Evolutionary conservation across 2,888 invertebrate genomes (phyloP), one percentile per base, ranked within the genome.

Genomic region (Pandemis corylana): DNA sequence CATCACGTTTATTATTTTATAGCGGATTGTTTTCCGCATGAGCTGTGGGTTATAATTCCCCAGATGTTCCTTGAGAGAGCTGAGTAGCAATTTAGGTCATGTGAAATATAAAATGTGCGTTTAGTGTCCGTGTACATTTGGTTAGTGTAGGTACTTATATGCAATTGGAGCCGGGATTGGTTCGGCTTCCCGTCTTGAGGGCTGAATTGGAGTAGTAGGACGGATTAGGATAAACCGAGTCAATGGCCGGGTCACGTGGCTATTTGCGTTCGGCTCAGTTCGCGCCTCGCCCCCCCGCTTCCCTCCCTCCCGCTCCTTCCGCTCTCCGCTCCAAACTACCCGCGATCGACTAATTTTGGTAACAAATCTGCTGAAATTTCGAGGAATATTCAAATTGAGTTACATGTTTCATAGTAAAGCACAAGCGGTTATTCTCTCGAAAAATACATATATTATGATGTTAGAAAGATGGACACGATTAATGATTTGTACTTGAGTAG

Each of bases 191-290:
- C 82, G 82, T 83, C 80, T 87, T 83, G 84, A 83, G 84, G 83
- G 81, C 85, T 88, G 89, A 94, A 92, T 86, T 94, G 89, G 94
- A 94, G 91, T 94, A 94, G 94, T 94, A 88, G 94, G 93, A 90
- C 94, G 93, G 93, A 91, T 94, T 93, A 94, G 94, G 93, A 93
- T 90, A 91, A 93, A 90, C 90, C 91, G 90, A 94, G 94, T 94
- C 94, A 94, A 94, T 89, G 94, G 93, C 94, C 94, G 94, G 94
- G 94, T 94, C 94, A 93, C 89, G 87, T 85, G 85, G 90, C 91
- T 94, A 94, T 94, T 94, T 94, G 88, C 87, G 92, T 91, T 86
- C 88, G 81, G 86, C 87, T 87, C 84, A 82, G 78, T 85, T 83
- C 85, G 80, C 79, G 81, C 83, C 84, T 78, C 82, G 78, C 83